Evolutionary conservation across 2,113 vertebrate genomes (phyloP).

Genomic region (Anser brachyrhynchus): DNA sequence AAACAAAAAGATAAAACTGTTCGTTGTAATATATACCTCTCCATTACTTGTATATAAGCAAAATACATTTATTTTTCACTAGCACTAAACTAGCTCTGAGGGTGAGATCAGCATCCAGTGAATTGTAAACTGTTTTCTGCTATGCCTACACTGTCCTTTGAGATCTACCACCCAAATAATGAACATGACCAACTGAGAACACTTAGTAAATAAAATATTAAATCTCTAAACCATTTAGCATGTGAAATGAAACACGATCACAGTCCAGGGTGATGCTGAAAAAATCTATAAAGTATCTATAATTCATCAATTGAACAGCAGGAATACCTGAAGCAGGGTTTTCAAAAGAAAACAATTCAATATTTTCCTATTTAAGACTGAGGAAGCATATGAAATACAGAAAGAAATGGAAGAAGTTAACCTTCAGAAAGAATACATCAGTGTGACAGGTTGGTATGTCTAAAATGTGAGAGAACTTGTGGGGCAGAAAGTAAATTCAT

Average conservation of each 20-base stretch:
- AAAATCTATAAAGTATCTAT: slow-evolving; percentile 41
- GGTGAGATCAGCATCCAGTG: background rate
- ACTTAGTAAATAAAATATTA: background rate
- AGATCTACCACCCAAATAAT: background rate
- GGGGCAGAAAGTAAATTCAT: slow-evolving; percentile 35
- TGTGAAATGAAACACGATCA: slow-evolving; percentile 36
- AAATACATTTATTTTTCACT: background rate
- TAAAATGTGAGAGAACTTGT: slow-evolving; percentile 32
- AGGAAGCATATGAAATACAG: background rate
- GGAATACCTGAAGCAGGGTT: slow-evolving; percentile 29
- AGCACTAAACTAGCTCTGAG: background rate
- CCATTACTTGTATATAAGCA: background rate
- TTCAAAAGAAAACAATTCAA: slow-evolving; percentile 37
- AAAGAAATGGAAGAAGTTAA: slow-evolving; percentile 6
- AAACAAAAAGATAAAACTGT: background rate
- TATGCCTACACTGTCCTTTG: background rate
- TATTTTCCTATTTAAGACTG: slow-evolving; percentile 45
- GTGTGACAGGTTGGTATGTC: slow-evolving; percentile 45
- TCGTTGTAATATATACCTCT: background rate
- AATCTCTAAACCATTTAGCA: background rate
- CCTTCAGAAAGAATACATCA: slow-evolving; percentile 8
- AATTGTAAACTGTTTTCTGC: background rate
- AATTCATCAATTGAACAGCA: slow-evolving; percentile 44
- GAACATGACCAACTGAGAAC: background rate
- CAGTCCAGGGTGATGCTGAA: background rate